Evolutionary conservation across 2,888 invertebrate species (phyloP).

Genomic region (Toxonevra muliebris): DNA sequence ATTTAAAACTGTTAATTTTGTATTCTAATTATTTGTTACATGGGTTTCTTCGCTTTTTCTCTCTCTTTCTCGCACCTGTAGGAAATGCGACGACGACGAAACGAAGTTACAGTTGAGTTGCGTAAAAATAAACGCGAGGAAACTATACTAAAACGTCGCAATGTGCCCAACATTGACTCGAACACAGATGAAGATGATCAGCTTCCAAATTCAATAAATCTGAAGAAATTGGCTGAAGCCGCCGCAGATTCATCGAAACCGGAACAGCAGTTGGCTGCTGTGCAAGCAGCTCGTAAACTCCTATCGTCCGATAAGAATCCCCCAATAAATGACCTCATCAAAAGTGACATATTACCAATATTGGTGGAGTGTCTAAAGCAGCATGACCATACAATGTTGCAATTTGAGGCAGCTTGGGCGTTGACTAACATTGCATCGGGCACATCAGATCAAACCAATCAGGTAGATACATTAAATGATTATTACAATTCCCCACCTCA

Average conservation of each 20-base stretch:
- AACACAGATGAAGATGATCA: constrained; percentile 81
- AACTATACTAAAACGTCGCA: constrained; percentile 93
- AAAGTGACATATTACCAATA: constrained; percentile 93
- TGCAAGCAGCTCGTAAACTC: constrained; percentile 94
- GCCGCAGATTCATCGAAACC: constrained; percentile 84
- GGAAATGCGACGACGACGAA: constrained; percentile 97
- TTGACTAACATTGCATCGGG: constrained; percentile 96
- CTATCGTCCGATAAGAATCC: constrained; percentile 98
- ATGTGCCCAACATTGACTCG: constrained; percentile 90
- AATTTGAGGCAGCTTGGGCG: constrained; percentile 98
- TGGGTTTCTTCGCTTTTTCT: not conserved
- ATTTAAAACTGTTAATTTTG: constrained; percentile 1
- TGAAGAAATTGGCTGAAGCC: constrained; percentile 86
- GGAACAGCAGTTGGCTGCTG: constrained; percentile 85
- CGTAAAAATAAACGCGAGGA: constrained; percentile 99
- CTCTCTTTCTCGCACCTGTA: constrained; percentile 56
- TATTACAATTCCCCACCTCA: too few species aligned
- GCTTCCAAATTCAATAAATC: constrained; percentile 73
- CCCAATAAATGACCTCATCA: constrained; percentile 95
- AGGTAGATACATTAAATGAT: constrained; percentile 51
- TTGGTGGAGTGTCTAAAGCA: constrained; percentile 89
- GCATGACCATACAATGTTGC: constrained; percentile 86
- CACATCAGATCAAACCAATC: constrained; percentile 90
- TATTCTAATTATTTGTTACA: constrained; percentile 2
- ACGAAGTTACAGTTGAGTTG: constrained; percentile 95